Evolutionary conservation across 2,888 invertebrate species (phyloP), one percentile per base, ranked within the genome.

Genomic region (Melinaea menophilus): DNA sequence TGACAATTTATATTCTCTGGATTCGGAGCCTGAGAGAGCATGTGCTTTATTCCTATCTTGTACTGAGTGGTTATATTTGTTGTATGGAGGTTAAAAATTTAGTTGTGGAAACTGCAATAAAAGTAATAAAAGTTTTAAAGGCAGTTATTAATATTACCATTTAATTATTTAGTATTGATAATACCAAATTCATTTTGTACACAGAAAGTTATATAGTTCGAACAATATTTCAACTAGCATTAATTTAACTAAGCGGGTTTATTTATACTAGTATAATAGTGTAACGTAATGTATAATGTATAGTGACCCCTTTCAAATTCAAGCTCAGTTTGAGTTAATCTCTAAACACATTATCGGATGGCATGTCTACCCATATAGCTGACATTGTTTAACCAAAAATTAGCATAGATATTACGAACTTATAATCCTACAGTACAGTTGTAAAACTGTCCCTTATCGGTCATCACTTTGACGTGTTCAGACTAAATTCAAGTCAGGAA

Each of bases 321-420:
- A 58, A 41, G 37, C 61, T 65, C 35, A 61, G 57, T 61, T 56
- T 54, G 56, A 57, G 33, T 56, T 60, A 58, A 56, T 59, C 48
- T 41, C 58, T 47, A 63, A 65, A 61, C 45, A 63, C 65, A 65
- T 67, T 63, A 67, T 57, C 45, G 59, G 63, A 61, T 64, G 55
- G 56, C 66, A 59, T 68, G 66, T 68, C 62, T 58, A 58, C 63
- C 61, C 55, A 13, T 22, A 51, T 51, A 59, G 65, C 58, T 69
- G 62, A 67, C 61, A 62, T 59, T 68, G 69, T 70, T 68, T 66
- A 60, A 59, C 55, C 46, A 5, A 12, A 56, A 59, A 68, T 66
- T 63, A 67, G 34, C 62, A 66, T 62, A 66, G 57, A 67, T 69
- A 66, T 66, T 66, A 67, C 62, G 55, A 46, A 61, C 54, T 61